Base-by-base conservation (phyloP, 2,888 invertebrate genomes). In the Sussaba pulchella region DNA sequence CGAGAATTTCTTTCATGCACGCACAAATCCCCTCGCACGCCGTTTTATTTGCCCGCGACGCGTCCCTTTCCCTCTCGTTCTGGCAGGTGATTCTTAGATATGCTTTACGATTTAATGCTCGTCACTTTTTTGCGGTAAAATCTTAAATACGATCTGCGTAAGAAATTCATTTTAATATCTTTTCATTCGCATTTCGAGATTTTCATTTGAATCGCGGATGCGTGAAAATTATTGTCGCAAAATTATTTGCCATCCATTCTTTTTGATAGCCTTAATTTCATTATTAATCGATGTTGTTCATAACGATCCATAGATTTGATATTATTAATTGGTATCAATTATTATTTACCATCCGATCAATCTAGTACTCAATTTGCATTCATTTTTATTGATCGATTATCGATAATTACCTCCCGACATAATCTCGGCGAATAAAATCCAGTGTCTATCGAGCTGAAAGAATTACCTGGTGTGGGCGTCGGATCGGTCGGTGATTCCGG, bases 391-490 rank as follows among this genome's bases (percentile, higher is more conserved):
- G 31, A 31, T 6, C 31, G 31, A 31, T 31, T 31, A 31, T 2
- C 31, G 31, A 5, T 2, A 31, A 31, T 31, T 31, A 31, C 31
- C 31, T 2, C 31, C 31, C 31, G 31, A 12, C 52, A 10, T 5
- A 26, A n/a, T 9, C 10, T 1, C 1, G 2, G 3, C n/a, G n/a
- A 26, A 5, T n/a, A 52, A 26, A 26, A 4, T 5, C 4, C 26
- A 54, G 21, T 26, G 66, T 41, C 14, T 50, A 59, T 69, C 45
- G 24, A 17, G 39, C 71, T 82, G 80, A 83, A 84, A n/a, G n/a
- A 83, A 85, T 89, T 87, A 91, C 91, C 91, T 85, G 88, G 87
- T 78, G 89, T 91, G 83, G 91, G 89, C 84, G 89, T 88, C 76
- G 88, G 84, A 84, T 88, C 88, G 70, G 88, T 87, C 82, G 89